These are phyloP conservation scores for Loxodonta africana DNA, from an alignment of 2,113 vertebrate species.

Conservation along the genomic window DNA sequence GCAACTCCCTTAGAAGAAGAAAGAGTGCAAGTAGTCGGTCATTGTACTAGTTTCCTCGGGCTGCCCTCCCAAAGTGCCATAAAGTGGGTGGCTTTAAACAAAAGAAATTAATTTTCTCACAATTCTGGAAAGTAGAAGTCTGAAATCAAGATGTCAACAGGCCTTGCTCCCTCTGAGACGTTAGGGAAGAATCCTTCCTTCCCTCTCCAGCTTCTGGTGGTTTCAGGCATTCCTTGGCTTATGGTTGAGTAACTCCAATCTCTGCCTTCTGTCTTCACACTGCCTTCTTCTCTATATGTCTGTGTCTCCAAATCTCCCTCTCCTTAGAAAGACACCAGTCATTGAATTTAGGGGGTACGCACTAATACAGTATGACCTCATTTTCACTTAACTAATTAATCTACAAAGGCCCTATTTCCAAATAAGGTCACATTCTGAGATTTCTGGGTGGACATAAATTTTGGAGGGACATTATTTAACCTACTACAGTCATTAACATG, in stretches of 20 bases:
- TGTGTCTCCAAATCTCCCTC: background rate
- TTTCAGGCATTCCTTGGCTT: background rate
- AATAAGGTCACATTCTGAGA: too few relatives aligned
- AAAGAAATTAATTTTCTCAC: background rate
- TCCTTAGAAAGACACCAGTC: background rate
- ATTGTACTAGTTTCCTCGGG: background rate
- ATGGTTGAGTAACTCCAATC: background rate
- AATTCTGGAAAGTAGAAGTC: background rate
- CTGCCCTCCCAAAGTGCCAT: background rate
- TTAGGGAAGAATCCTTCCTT: background rate
- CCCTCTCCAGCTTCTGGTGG: background rate
- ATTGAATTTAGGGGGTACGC: background rate
- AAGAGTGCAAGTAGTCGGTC: background rate
- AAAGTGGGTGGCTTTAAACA: background rate
- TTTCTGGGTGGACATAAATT: background rate
- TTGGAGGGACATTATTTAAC: background rate
- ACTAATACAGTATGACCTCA: background rate
- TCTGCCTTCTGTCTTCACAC: background rate
- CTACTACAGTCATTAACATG: background rate
- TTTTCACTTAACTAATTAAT: background rate
- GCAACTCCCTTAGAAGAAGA: background rate
- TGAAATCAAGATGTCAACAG: background rate
- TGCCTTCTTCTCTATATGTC: background rate
- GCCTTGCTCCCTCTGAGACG: background rate
- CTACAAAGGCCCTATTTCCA: background rate